phyloP scores from a whole-genome alignment of 37 sponge, comb jelly and placozoan species.

The Halichondria panicea region DNA sequence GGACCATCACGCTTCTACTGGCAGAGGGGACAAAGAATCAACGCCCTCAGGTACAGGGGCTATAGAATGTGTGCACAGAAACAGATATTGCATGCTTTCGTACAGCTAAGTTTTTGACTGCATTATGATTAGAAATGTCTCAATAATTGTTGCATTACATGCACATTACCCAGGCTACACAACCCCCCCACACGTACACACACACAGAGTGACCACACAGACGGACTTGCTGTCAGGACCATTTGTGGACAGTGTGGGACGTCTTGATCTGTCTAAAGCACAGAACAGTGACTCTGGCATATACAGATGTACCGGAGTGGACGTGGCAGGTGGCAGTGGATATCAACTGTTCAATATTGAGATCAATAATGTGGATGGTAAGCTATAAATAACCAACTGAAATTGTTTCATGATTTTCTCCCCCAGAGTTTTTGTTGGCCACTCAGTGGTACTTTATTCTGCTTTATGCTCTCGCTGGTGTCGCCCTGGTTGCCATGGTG shows the following conservation, averaged over 20 bases:
- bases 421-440: background rate
- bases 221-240: background rate
- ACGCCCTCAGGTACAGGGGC: background rate
- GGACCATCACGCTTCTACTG: background rate
- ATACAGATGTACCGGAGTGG: conserved; percentile 7
- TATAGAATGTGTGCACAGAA: background rate
- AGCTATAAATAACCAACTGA: no score
- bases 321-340: background rate
- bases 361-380: background rate
- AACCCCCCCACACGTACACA: no score
- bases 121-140: no score
- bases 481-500: background rate
- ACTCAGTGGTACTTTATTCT: conserved; percentile 17
- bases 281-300: background rate
- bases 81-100: background rate
- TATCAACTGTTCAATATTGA: background rate
- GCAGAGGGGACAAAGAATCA: background rate
- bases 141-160: no score
- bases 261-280: background rate
- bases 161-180: no score
- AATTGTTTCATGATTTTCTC: conserved; percentile 1
- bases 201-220: background rate
- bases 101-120: no score
- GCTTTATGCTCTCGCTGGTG: conserved; percentile 1
- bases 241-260: background rate